These are phyloP conservation scores for Morpho achilles DNA, from an alignment of 2,888 invertebrate genomes.

Conservation along the genomic window DNA sequence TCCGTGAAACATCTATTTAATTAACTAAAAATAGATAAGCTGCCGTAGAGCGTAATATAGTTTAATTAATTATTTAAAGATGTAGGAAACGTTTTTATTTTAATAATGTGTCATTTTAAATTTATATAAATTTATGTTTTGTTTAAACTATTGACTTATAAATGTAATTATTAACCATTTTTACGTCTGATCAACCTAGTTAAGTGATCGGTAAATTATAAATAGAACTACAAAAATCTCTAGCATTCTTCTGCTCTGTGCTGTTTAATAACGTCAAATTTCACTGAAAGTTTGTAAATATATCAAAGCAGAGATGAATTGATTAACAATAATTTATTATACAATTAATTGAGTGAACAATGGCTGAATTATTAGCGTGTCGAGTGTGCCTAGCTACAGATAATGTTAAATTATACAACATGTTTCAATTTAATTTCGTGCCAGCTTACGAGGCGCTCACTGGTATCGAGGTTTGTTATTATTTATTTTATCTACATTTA, in stretches of 20 bases:
- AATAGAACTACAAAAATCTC: conserved; percentile 5
- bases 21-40: too few relatives aligned
- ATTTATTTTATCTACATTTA: not conserved
- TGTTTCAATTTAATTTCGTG: conserved; percentile 42
- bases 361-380: conserved; percentile 39
- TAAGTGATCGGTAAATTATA: too few relatives aligned
- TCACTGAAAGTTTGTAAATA: conserved; percentile 11
- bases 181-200: too few relatives aligned
- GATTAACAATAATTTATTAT: too few relatives aligned
- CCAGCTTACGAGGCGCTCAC: conserved; percentile 45
- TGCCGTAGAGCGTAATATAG: too few relatives aligned
- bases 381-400: conserved; percentile 54
- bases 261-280: conserved; percentile 1
- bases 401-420: conserved; percentile 46
- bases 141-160: too few relatives aligned
- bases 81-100: too few relatives aligned
- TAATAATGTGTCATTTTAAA: too few relatives aligned
- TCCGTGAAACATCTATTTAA: too few relatives aligned
- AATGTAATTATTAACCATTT: too few relatives aligned
- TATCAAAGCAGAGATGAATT: not conserved
- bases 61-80: too few relatives aligned
- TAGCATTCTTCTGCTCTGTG: conserved; percentile 23
- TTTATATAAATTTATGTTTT: too few relatives aligned
- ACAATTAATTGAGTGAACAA: conserved; percentile 14
- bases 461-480: conserved; percentile 43